Conservation (phyloP, 1,140 invertebrate genomes). For the Eufriesea mexicana region DNA sequence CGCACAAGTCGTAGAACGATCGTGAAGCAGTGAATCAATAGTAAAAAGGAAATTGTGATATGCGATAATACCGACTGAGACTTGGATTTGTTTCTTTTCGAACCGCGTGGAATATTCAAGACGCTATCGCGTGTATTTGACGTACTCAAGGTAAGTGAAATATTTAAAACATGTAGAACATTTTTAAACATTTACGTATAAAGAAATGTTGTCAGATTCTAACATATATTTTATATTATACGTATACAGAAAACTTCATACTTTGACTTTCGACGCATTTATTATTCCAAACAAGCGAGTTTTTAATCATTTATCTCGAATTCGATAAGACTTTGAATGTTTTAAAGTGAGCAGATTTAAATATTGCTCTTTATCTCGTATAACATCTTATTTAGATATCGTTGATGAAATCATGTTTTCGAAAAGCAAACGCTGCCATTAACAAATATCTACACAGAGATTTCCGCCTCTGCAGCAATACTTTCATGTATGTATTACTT, state of each 20-base stretch:
- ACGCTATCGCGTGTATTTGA: slow-evolving; percentile 57
- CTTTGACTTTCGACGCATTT: neutral
- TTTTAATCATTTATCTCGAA: too few species aligned
- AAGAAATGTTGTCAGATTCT: neutral
- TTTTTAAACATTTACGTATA: neutral
- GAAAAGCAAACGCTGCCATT: too few species aligned
- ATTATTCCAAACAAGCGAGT: too few species aligned
- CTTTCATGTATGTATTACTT: neutral
- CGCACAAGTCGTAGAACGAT: neutral
- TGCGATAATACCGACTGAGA: slow-evolving; percentile 29
- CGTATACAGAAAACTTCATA: neutral
- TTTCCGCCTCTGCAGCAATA: slow-evolving; percentile 20
- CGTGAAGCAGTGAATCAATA: slow-evolving; percentile 29
- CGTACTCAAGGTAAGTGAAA: slow-evolving; percentile 59
- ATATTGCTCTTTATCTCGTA: too few species aligned
- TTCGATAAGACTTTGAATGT: too few species aligned
- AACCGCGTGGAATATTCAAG: slow-evolving; percentile 36
- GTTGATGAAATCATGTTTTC: neutral
- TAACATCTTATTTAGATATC: neutral
- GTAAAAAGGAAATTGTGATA: slow-evolving; percentile 26
- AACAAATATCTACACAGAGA: neutral
- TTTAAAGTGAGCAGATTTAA: too few species aligned
- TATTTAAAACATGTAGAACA: too few species aligned
- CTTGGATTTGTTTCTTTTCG: neutral
- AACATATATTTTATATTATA: neutral